A percentile compares a stretch with the other conserved stretches of the same genome.
Evolutionary conservation across 2,113 vertebrate species (phyloP).

Genomic region (Pagrus major): DNA sequence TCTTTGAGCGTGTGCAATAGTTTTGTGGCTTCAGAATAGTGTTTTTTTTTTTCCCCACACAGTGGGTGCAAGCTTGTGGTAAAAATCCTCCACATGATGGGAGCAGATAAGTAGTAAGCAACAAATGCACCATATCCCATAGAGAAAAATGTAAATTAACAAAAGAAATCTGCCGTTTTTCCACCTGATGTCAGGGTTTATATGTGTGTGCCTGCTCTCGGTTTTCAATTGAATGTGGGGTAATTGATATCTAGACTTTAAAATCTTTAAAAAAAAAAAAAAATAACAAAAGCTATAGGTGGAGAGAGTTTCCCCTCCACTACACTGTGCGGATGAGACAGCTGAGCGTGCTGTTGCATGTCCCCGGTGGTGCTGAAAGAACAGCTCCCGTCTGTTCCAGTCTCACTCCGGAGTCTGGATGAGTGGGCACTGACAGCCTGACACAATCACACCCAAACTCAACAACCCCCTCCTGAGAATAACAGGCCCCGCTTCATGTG

Average conservation of each 20-base stretch:
- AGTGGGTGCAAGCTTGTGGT: background rate
- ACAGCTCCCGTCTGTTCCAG: conserved; percentile 77
- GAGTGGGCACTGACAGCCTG: conserved; percentile 77
- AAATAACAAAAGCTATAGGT: conserved; percentile 15
- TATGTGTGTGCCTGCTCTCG: background rate
- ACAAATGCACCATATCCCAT: background rate
- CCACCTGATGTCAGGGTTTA: background rate
- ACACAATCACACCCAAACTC: conserved; percentile 79
- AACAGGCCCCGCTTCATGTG: conserved; percentile 64
- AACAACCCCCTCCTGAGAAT: conserved; percentile 68
- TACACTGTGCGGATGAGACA: conserved; percentile 57
- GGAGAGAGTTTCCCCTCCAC: conserved; percentile 42
- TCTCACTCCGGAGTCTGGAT: conserved; percentile 69
- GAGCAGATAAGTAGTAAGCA: conserved; percentile 4
- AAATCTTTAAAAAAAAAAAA: too few species aligned
- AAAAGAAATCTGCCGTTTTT: background rate
- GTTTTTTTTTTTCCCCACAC: background rate
- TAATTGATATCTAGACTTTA: background rate
- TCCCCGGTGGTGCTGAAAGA: conserved; percentile 79
- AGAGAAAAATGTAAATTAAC: background rate
- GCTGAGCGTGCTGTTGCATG: conserved; percentile 71
- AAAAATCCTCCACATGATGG: too few species aligned
- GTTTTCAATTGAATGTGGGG: background rate
- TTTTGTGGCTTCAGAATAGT: conserved; percentile 22
- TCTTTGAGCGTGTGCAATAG: conserved; percentile 37